Base-by-base conservation (phyloP, 2,888 invertebrate genomes). In the Apomyelois bistriatella region DNA sequence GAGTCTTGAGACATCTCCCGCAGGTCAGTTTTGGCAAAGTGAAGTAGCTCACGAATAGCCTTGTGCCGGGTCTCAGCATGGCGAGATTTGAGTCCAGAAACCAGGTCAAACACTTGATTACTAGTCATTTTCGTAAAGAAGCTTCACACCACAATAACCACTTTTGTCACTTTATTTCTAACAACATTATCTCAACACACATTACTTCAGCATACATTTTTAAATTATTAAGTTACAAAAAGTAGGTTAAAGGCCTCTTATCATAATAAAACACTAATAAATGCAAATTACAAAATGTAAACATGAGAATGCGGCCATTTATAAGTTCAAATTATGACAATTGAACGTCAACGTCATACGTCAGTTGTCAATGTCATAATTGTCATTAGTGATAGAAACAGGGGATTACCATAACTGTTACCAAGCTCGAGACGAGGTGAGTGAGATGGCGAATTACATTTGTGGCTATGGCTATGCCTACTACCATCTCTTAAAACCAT, bases 1-100 rank as follows among this genome's bases (percentile, higher is more conserved):
- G 96, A 95, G 71, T 98, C 98, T 50, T 94, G 94, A 0, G 97
- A 94, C 82, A 97, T 95, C 85, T 97, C 97, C 1, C 96, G 92
- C 53, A 98, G 81, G 69, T 98, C 98, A 8, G 96, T 96, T 78
- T 96, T 97, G 1, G 96, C 96, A 79, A 97, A 98, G 59, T 96
- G 94, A 62, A 96, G 94, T 38, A 99, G 90, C 66, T 98, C 97
- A 59, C 95, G 94, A 3, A 97, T 97, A 10, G 97, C 94, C 79
- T 96, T 96, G 60, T 93, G 93, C 51, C 97, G 93, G 0, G 93
- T 92, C 70, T 97, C 97, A 55, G 96, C 94, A 87, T 96, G 94
- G 50, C 96, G 94, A 61, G 97, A 97, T 83, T 97, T 98, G 3
- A 98, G 92, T 40, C 97, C 96, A 70, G 93, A 90, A 37, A 98